These are phyloP conservation scores for Prostheceraeus crozeri DNA, from an alignment of 2,888 invertebrate genomes.

Conservation along the genomic window DNA sequence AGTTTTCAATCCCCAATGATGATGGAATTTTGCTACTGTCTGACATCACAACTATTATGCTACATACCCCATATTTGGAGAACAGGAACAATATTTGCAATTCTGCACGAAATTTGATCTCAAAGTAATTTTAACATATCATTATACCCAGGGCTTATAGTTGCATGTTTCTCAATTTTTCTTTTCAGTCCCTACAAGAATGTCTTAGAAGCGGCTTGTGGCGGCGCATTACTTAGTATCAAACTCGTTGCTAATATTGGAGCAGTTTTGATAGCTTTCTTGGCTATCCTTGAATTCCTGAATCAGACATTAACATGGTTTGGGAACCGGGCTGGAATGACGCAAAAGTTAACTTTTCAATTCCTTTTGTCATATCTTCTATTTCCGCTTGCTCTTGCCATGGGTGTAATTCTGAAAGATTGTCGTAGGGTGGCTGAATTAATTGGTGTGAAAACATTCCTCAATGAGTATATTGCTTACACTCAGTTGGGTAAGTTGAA, in stretches of 20 bases:
- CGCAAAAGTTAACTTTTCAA: slow-evolving; percentile 58
- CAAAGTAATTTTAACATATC: no score
- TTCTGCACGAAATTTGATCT: no score
- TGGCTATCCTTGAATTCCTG: slow-evolving; percentile 75
- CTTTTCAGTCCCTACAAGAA: slow-evolving; percentile 71
- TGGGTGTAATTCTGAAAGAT: slow-evolving; percentile 66
- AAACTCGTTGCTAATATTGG: slow-evolving; percentile 74
- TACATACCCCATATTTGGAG: no score
- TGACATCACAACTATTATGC: no score
- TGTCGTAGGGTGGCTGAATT: slow-evolving; percentile 71
- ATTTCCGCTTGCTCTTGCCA: slow-evolving; percentile 77
- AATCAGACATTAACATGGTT: slow-evolving; percentile 74
- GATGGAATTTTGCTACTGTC: no score
- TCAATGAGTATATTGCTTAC: slow-evolving; percentile 88
- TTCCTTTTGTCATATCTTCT: slow-evolving; percentile 60
- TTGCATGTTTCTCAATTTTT: no score
- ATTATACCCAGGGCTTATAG: no score
- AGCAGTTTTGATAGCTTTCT: slow-evolving; percentile 82
- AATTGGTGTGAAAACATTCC: slow-evolving; percentile 77
- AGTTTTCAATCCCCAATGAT: no score
- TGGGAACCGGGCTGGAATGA: slow-evolving; percentile 59
- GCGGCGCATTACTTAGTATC: slow-evolving; percentile 75
- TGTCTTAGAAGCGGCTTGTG: slow-evolving; percentile 78
- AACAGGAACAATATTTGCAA: no score
- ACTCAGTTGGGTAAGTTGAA: slow-evolving; percentile 62